A percentile compares a stretch with the other conserved stretches of the same genome.
phyloP scores from a whole-genome alignment of 2,888 invertebrate genomes.

The Mesorhabditis belari region DNA sequence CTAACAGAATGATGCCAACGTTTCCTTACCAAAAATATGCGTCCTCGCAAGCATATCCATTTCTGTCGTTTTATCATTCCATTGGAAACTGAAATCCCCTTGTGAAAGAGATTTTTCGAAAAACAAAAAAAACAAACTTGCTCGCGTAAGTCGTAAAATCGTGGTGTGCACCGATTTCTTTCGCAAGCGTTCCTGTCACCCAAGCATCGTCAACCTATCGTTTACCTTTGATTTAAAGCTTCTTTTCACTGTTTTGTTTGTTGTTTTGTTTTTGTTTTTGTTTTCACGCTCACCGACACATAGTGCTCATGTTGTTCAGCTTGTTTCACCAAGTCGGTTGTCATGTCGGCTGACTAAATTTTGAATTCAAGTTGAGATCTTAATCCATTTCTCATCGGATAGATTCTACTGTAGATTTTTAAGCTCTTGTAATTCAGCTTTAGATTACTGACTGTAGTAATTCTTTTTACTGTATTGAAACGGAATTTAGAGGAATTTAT shows the following conservation, averaged over 20 bases:
- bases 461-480: no score
- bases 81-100: background rate
- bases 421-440: background rate
- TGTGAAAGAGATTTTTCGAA: no score
- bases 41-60: background rate
- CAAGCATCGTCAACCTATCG: background rate
- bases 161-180: background rate
- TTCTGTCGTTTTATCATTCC: background rate
- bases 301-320: background rate
- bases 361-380: background rate
- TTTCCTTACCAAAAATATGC: background rate
- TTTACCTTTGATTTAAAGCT: background rate
- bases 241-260: no score
- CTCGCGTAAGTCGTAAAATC: background rate
- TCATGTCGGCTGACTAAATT: background rate
- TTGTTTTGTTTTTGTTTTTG: no score
- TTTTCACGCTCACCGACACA: background rate
- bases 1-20: background rate
- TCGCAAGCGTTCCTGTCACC: background rate
- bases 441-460: no score
- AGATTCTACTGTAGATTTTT: background rate
- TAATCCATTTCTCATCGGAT: background rate
- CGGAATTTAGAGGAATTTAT: no score
- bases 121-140: background rate
- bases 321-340: background rate